Evolutionary conservation across 2,888 invertebrate genomes (phyloP).

Genomic region (Dusona sp.): DNA sequence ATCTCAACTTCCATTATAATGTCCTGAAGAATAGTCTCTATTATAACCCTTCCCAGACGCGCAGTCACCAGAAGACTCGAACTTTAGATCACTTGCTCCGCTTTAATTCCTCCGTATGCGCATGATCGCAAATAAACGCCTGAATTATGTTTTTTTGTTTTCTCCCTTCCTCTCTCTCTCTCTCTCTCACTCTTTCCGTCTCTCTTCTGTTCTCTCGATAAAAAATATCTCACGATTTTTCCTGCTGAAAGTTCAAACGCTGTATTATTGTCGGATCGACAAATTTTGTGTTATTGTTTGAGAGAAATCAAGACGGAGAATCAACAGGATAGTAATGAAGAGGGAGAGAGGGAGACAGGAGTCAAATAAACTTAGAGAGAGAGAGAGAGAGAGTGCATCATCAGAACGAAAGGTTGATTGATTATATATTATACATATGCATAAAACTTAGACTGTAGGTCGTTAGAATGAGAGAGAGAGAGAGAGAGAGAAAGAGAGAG

Average conservation of each 20-base stretch:
- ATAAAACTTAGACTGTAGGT: slow-evolving; percentile 65
- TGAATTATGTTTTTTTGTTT: slow-evolving; percentile 17
- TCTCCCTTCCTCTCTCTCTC: slow-evolving; percentile 14
- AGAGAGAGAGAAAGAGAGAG: slow-evolving; percentile 18
- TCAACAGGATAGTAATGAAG: slow-evolving; percentile 21
- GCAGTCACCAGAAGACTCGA: slow-evolving; percentile 14
- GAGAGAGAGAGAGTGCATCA: slow-evolving; percentile 5
- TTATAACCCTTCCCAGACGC: slow-evolving; percentile 19
- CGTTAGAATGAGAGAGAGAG: slow-evolving; percentile 42
- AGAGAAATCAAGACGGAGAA: neutral
- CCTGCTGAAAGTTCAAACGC: slow-evolving; percentile 47
- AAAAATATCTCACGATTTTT: slow-evolving; percentile 15
- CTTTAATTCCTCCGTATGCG: slow-evolving; percentile 38
- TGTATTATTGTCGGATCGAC: slow-evolving; percentile 63
- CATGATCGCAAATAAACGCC: slow-evolving; percentile 27
- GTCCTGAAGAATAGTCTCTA: slow-evolving; percentile 19
- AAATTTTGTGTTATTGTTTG: slow-evolving; percentile 34
- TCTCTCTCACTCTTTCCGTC: neutral
- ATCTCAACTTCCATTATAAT: slow-evolving; percentile 41
- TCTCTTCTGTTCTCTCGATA: neutral
- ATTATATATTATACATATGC: slow-evolving; percentile 69
- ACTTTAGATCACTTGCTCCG: slow-evolving; percentile 21
- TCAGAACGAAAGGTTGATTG: slow-evolving; percentile 68
- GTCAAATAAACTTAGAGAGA: neutral
- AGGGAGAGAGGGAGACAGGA: slow-evolving; percentile 20